Evolutionary conservation across 1,140 invertebrate genomes (phyloP).

Genomic region (Neelides sp.): DNA sequence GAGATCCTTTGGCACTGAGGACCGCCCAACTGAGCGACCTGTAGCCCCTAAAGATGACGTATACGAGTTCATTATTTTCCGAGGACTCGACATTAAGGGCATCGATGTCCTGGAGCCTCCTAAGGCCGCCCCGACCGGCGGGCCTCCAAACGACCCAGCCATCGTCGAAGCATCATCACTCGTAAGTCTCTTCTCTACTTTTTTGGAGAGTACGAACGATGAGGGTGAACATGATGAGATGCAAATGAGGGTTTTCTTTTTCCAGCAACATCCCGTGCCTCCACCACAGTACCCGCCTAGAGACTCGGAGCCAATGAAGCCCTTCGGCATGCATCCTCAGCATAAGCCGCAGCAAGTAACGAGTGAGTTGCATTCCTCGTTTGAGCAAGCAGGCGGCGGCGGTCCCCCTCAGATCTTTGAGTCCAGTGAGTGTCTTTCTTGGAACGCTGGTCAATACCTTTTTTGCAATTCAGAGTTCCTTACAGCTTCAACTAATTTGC

Average conservation of each 20-base stretch:
- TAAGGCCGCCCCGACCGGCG: slow-evolving; percentile 31
- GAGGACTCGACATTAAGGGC: slow-evolving; percentile 97
- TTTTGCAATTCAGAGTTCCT: too few species aligned
- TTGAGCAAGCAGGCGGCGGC: too few species aligned
- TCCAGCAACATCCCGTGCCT: too few species aligned
- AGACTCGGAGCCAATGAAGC: too few species aligned
- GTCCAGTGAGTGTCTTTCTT: too few species aligned
- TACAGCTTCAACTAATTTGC: too few species aligned
- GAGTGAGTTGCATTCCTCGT: too few species aligned
- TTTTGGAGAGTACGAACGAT: not conserved
- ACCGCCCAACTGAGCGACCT: slow-evolving; percentile 80
- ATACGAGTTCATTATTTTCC: slow-evolving; percentile 96
- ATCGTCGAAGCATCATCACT: slow-evolving; percentile 61
- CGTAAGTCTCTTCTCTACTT: slow-evolving; percentile 17
- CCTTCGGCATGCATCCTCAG: too few species aligned
- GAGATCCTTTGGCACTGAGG: slow-evolving; percentile 95
- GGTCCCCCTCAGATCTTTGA: too few species aligned
- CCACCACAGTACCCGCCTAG: too few species aligned
- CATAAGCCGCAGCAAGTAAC: not conserved
- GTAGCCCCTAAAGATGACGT: slow-evolving; percentile 92
- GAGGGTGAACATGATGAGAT: too few species aligned
- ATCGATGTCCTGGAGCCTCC: slow-evolving; percentile 65
- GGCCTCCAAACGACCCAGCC: slow-evolving; percentile 74
- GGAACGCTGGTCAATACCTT: too few species aligned
- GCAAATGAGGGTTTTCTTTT: slow-evolving; percentile 17